These are phyloP conservation scores for Folsomia candida DNA, from an alignment of 2,888 invertebrate species.

Conservation along the genomic window DNA sequence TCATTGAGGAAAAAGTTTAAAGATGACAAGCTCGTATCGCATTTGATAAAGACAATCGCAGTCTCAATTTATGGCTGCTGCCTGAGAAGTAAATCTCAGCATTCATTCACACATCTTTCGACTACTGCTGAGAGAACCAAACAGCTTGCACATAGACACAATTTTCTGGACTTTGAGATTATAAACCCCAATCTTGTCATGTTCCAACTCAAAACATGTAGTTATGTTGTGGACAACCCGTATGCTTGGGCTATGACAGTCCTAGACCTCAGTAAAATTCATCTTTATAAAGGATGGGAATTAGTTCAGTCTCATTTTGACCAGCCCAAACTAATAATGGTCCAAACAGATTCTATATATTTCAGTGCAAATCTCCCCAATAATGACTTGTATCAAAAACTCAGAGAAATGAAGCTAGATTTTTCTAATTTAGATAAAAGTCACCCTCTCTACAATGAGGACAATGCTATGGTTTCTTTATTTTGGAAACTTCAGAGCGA, in stretches of 20 bases:
- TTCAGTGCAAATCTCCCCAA: neutral
- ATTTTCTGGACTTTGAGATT: neutral
- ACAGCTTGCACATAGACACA: neutral
- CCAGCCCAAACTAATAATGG: neutral
- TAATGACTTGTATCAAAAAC: neutral
- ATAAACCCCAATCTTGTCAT: neutral
- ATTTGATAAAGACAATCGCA: neutral
- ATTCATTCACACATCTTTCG: neutral
- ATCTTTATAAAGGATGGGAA: neutral
- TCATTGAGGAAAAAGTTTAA: neutral
- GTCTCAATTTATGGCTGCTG: neutral
- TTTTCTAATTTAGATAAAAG: neutral
- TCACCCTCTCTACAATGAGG: neutral
- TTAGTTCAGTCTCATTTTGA: neutral
- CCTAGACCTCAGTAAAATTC: neutral
- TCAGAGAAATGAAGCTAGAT: neutral
- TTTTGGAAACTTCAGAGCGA: neutral
- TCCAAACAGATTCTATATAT: neutral
- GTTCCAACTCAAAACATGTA: neutral
- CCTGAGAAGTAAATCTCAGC: neutral
- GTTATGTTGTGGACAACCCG: neutral
- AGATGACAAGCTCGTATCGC: neutral
- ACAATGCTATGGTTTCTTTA: neutral
- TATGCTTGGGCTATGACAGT: neutral
- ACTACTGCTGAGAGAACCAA: neutral